Conservation (phyloP, 2,113 vertebrate species). For the Plotosus lineatus region DNA sequence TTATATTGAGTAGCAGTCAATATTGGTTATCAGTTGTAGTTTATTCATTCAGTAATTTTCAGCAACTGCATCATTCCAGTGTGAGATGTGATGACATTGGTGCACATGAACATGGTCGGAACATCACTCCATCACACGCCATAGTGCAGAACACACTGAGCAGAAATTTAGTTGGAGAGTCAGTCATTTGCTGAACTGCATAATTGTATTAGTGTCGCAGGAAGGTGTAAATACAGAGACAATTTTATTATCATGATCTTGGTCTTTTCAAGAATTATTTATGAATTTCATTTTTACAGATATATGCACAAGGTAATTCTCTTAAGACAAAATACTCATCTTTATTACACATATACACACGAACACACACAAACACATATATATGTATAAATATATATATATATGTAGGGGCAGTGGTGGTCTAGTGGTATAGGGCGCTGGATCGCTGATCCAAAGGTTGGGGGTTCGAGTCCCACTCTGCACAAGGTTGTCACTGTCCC, state of each 20-base stretch:
- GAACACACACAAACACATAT: too few relatives aligned
- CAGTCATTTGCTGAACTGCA: too few relatives aligned
- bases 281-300: background rate
- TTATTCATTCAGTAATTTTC: background rate
- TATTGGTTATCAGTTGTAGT: background rate
- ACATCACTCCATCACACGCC: background rate
- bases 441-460: too few relatives aligned
- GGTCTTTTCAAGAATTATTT: background rate
- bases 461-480: too few relatives aligned
- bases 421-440: too few relatives aligned
- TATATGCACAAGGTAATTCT: background rate
- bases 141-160: background rate
- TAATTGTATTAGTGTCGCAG: too few relatives aligned
- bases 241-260: background rate
- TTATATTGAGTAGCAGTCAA: background rate
- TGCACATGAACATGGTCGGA: background rate
- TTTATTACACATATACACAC: too few relatives aligned
- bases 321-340: too few relatives aligned
- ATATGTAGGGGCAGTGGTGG: too few relatives aligned
- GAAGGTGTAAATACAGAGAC: background rate
- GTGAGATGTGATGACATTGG: background rate
- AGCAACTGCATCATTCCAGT: background rate
- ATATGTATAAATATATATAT: too few relatives aligned
- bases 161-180: too few relatives aligned
- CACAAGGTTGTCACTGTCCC: too few relatives aligned